Conservation (phyloP, 2,113 vertebrate species). For the Pedetes capensis region DNA sequence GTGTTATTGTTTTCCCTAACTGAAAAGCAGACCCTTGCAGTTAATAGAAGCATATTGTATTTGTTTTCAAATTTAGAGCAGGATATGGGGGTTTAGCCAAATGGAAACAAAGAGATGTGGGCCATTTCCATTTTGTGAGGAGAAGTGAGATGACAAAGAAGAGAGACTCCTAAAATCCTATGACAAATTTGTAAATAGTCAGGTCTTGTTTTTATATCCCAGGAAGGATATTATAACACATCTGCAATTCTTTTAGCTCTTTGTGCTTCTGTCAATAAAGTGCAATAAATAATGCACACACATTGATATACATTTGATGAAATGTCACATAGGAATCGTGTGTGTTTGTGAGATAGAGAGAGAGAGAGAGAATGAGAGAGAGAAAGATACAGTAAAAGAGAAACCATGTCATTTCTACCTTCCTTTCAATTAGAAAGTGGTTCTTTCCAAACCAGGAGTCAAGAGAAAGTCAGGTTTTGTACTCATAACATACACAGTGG, state of each 20-base stretch:
- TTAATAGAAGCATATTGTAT: background rate
- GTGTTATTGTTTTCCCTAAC: background rate
- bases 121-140: background rate
- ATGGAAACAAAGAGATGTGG: background rate
- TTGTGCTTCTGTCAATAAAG: background rate
- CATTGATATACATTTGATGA: background rate
- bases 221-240: background rate
- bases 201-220: background rate
- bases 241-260: background rate
- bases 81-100: background rate
- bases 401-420: background rate
- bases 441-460: background rate
- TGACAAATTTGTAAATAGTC: background rate
- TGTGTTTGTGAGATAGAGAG: no score
- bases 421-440: background rate
- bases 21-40: background rate
- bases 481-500: background rate
- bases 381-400: background rate
- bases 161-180: background rate
- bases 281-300: background rate
- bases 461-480: background rate
- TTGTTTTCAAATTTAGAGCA: background rate
- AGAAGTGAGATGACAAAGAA: background rate
- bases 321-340: background rate
- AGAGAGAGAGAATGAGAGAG: background rate